Evolutionary conservation across 2,888 invertebrate genomes (phyloP).

Genomic region (Catotricha subobsoleta): DNA sequence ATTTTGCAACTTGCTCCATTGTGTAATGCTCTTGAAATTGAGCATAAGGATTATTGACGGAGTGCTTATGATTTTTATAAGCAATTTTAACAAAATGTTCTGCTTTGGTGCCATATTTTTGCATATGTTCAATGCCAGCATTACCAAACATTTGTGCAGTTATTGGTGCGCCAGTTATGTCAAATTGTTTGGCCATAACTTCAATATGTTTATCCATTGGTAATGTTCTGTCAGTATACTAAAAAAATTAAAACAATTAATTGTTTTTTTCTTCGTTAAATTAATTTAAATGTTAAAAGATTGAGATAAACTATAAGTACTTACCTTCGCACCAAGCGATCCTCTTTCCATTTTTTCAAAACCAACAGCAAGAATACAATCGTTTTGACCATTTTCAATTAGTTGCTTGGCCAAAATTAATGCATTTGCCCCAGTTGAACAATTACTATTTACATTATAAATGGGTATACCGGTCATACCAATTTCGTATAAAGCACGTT

Average conservation of each 20-base stretch:
- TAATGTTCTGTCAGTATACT: slow-evolving; percentile 66
- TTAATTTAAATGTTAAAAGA: not conserved
- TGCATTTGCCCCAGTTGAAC: slow-evolving; percentile 83
- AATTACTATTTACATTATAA: slow-evolving; percentile 96
- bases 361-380: slow-evolving; percentile 80
- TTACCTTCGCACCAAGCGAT: slow-evolving; percentile 46
- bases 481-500: slow-evolving; percentile 82
- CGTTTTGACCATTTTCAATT: slow-evolving; percentile 58
- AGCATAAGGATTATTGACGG: slow-evolving; percentile 53
- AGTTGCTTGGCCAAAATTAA: slow-evolving; percentile 70
- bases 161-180: slow-evolving; percentile 62
- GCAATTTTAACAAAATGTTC: slow-evolving; percentile 96
- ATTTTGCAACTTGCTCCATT: slow-evolving; percentile 73
- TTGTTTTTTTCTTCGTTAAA: not conserved
- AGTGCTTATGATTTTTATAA: slow-evolving; percentile 94
- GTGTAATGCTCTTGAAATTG: slow-evolving; percentile 61
- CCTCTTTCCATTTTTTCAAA: slow-evolving; percentile 93
- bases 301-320: not conserved
- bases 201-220: slow-evolving; percentile 73
- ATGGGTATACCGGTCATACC: slow-evolving; percentile 95
- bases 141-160: slow-evolving; percentile 87
- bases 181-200: slow-evolving; percentile 64
- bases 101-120: slow-evolving; percentile 78
- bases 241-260: slow-evolving; percentile 10
- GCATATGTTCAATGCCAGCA: slow-evolving; percentile 84